These are phyloP conservation scores for Bombus vancouverensis DNA, from an alignment of 1,140 invertebrate genomes.

Conservation along the genomic window DNA sequence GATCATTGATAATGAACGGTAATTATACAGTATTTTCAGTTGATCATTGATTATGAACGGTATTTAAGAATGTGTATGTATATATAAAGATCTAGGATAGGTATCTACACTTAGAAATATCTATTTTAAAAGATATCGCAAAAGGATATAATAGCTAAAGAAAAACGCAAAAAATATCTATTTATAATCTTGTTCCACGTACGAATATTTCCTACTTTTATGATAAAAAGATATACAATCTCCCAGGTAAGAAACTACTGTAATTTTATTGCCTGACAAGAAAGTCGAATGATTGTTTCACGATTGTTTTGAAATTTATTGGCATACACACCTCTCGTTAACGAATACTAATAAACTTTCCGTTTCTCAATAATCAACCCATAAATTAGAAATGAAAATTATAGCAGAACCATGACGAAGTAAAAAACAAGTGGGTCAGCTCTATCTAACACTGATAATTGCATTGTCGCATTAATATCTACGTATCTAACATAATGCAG, in stretches of 20 bases:
- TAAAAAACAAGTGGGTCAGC: too few relatives aligned
- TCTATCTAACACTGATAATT: conserved; percentile 25
- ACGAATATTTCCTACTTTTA: background rate
- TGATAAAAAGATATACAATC: conserved; percentile 1
- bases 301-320: conserved; percentile 26
- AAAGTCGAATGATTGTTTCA: conserved; percentile 7
- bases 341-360: conserved; percentile 18
- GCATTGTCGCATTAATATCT: conserved; percentile 54
- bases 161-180: too few relatives aligned
- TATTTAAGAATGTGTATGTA: background rate
- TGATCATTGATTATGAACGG: background rate
- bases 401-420: background rate
- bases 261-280: background rate
- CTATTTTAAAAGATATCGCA: background rate
- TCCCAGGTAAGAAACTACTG: background rate
- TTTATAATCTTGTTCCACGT: background rate
- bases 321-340: conserved; percentile 1
- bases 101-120: background rate
- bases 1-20: too few relatives aligned
- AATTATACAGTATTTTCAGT: too few relatives aligned
- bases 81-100: background rate
- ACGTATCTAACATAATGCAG: conserved; percentile 50
- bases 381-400: conserved; percentile 38
- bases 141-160: background rate
- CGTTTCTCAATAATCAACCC: conserved; percentile 20